Percentiles rank a stretch among this genome's conserved stretches.
These are phyloP conservation scores for Tonatia bakeri DNA, from an alignment of 2,113 vertebrate species.

Conservation along the genomic window DNA sequence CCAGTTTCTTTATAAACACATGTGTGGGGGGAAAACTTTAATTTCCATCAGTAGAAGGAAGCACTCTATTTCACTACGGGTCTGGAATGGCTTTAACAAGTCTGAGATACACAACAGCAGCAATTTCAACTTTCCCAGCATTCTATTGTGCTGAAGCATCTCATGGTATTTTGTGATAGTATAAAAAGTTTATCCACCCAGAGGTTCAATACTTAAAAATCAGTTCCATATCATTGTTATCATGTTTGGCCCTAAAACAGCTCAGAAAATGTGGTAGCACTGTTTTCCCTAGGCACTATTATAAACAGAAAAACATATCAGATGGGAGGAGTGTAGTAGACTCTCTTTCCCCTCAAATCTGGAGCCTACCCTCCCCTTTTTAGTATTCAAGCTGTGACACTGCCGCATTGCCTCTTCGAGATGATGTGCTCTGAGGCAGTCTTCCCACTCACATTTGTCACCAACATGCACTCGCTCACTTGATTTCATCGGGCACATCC, in stretches of 20 bases:
- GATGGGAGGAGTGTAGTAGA: not conserved
- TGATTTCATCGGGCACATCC: constrained; percentile 37
- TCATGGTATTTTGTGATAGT: constrained; percentile 13
- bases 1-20: constrained; percentile 54
- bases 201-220: constrained; percentile 39
- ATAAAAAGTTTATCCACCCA: constrained; percentile 23
- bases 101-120: not conserved
- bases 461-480: not conserved
- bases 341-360: not conserved
- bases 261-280: not conserved
- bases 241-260: constrained; percentile 29
- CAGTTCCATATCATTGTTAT: not conserved
- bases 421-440: constrained; percentile 32
- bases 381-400: not conserved
- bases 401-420: constrained; percentile 15
- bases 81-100: constrained; percentile 42
- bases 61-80: constrained; percentile 35
- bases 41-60: constrained; percentile 44
- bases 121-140: constrained; percentile 49
- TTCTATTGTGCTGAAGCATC: not conserved
- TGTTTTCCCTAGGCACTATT: not conserved
- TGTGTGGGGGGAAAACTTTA: not conserved
- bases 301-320: not conserved
- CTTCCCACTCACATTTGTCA: constrained; percentile 44
- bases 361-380: not conserved